A percentile compares a stretch with the other conserved stretches of the same genome.
Conservation (phyloP, 1,140 invertebrate species). For the Drosophila teissieri region DNA sequence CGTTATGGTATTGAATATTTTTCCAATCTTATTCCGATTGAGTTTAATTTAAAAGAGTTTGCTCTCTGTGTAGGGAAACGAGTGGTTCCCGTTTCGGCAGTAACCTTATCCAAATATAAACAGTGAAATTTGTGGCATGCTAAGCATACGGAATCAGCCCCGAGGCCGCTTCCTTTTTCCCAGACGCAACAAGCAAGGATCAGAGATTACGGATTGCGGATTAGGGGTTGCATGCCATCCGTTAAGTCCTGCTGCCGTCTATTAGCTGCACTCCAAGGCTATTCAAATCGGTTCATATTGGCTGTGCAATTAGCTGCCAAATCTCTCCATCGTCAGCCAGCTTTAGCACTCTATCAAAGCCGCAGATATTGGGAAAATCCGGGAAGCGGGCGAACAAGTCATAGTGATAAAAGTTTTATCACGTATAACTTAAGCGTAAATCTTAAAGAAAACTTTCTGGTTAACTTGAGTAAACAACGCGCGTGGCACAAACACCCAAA, state of each 20-base stretch:
- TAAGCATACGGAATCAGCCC: constrained; percentile 39
- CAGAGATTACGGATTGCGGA: constrained; percentile 26
- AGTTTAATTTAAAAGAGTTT: background rate
- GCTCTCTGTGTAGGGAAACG: constrained; percentile 16
- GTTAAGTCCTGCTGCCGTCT: constrained; percentile 8
- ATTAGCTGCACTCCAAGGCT: constrained; percentile 22
- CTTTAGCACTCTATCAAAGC: constrained; percentile 60
- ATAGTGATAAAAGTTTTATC: constrained; percentile 82
- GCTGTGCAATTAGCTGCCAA: constrained; percentile 29
- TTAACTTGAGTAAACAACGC: constrained; percentile 79
- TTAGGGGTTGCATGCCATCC: constrained; percentile 30
- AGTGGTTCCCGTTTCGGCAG: constrained; percentile 60
- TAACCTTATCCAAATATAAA: constrained; percentile 74
- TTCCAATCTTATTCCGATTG: background rate
- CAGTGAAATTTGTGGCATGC: constrained; percentile 51
- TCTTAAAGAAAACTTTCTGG: constrained; percentile 83
- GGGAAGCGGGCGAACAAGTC: constrained; percentile 49
- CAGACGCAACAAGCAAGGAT: constrained; percentile 3
- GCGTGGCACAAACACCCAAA: constrained; percentile 45
- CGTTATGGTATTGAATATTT: background rate
- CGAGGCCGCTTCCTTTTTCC: constrained; percentile 3
- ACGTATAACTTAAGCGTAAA: constrained; percentile 83
- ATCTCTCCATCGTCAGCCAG: constrained; percentile 28
- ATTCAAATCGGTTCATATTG: constrained; percentile 23
- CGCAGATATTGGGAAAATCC: constrained; percentile 38